Evolutionary conservation across 2,113 vertebrate genomes (phyloP).

Genomic region (Cathartes aura): DNA sequence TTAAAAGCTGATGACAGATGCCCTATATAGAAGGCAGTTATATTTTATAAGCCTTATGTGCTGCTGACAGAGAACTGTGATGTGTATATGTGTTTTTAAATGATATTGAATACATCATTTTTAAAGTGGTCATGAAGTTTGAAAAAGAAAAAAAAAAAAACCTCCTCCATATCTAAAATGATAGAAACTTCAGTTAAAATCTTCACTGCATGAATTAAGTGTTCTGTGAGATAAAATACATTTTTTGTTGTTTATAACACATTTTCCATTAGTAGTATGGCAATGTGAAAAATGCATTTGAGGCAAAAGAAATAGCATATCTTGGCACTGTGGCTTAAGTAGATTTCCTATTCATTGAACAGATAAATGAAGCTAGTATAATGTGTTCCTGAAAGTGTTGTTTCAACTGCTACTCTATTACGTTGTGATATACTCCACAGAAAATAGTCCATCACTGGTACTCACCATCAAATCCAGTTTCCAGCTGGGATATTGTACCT

Average conservation of each 20-base stretch:
- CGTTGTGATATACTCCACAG: constrained; percentile 45
- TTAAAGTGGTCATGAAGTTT: not conserved
- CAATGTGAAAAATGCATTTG: constrained; percentile 72
- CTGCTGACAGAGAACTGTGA: not conserved
- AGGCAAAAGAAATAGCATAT: constrained; percentile 68
- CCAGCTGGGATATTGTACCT: constrained; percentile 47
- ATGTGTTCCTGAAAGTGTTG: constrained; percentile 64
- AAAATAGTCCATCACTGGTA: constrained; percentile 64
- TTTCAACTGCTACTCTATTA: constrained; percentile 59
- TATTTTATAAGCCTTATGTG: not conserved
- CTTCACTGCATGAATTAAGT: constrained; percentile 54
- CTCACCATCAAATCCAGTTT: constrained; percentile 69
- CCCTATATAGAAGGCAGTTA: not conserved
- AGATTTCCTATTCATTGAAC: constrained; percentile 80
- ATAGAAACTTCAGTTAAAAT: constrained; percentile 49
- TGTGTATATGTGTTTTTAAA: not conserved
- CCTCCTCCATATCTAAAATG: not conserved
- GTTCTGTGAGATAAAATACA: constrained; percentile 39
- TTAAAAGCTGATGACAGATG: not conserved
- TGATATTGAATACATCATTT: not conserved
- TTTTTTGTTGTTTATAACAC: constrained; percentile 60
- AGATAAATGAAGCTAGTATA: constrained; percentile 76
- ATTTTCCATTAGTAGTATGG: constrained; percentile 59
- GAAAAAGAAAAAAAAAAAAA: not conserved
- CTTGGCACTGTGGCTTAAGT: constrained; percentile 69